Evolutionary conservation across 2,113 vertebrate species (phyloP).

Genomic region (Monopterus albus): DNA sequence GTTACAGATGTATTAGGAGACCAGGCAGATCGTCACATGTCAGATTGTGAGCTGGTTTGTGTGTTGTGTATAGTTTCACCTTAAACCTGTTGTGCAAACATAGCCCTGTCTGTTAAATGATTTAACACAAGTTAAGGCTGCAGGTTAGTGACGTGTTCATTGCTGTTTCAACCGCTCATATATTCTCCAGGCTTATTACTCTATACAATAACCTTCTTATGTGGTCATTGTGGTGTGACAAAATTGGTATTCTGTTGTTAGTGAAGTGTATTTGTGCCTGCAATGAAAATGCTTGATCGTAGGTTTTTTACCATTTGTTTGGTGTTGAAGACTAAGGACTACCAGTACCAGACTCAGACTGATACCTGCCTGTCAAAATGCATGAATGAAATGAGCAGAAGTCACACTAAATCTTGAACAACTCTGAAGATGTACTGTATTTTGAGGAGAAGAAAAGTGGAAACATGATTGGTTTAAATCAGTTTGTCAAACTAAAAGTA

Average conservation of each 20-base stretch:
- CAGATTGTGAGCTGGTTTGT: too few relatives aligned
- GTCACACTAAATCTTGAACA: not conserved
- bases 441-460: not conserved
- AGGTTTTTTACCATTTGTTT: slow-evolving; percentile 14
- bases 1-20: not conserved
- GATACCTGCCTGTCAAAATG: not conserved
- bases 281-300: not conserved
- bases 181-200: not conserved
- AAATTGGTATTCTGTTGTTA: not conserved
- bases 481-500: too few relatives aligned
- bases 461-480: too few relatives aligned
- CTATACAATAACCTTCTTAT: slow-evolving; percentile 1
- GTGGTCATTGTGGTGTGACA: not conserved
- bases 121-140: not conserved
- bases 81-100: not conserved
- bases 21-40: too few relatives aligned
- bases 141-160: not conserved
- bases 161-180: not conserved
- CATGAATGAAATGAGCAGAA: not conserved
- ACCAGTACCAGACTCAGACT: not conserved
- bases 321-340: slow-evolving; percentile 12
- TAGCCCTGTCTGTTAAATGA: not conserved
- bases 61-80: too few relatives aligned
- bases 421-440: not conserved
- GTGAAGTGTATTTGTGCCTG: slow-evolving; percentile 17